A percentile compares a stretch with the other conserved stretches of the same genome.
Conservation (phyloP, 2,888 invertebrate species). For the Rhagonycha fulva region DNA sequence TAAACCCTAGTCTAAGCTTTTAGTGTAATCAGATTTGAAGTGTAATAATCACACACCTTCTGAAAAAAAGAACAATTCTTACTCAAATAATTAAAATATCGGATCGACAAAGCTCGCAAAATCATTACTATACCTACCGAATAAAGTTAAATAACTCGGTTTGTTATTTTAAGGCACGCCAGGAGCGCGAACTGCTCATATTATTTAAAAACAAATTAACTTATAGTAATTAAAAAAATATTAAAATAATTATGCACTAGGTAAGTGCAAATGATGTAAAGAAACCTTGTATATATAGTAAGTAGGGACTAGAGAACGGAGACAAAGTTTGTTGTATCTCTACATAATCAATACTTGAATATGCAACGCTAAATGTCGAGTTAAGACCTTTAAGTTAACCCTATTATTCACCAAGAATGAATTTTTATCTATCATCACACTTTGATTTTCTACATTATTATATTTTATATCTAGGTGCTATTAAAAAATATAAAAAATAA, state of each 20-base stretch:
- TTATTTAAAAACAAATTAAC: no score
- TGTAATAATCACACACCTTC: constrained; percentile 8
- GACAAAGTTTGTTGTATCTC: constrained; percentile 3
- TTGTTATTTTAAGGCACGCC: neutral
- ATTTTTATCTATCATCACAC: constrained; percentile 18
- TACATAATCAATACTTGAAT: constrained; percentile 14
- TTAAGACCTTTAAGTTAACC: constrained; percentile 21
- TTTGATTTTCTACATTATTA: constrained; percentile 10
- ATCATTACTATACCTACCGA: neutral
- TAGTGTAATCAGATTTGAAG: constrained; percentile 9
- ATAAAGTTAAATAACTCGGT: neutral
- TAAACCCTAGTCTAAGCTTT: constrained; percentile 13
- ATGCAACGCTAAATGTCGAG: constrained; percentile 23
- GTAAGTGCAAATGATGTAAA: neutral
- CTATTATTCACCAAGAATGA: constrained; percentile 13
- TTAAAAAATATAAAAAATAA: neutral
- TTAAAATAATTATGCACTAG: neutral
- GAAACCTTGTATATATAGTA: neutral
- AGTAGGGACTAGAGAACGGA: neutral
- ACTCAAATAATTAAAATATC: neutral
- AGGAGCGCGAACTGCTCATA: neutral
- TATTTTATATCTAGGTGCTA: neutral
- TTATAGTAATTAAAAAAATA: neutral
- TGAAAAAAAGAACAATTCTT: neutral
- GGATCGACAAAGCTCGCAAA: no score